phyloP scores from a whole-genome alignment of 2,113 vertebrate species.

The Peromyscus maniculatus region DNA sequence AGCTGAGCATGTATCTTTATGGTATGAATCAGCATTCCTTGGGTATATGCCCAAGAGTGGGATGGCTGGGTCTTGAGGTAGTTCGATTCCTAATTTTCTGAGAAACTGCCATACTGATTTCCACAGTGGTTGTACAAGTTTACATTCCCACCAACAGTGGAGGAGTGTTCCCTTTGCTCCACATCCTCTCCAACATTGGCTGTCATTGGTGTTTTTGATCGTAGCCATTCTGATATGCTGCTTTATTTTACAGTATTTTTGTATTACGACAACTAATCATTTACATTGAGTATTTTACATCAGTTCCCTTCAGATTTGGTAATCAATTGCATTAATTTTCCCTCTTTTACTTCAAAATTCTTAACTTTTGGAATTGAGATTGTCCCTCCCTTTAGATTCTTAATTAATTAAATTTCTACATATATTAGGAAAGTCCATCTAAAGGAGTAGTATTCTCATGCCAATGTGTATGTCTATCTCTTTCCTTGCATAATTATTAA shows the following conservation, averaged over 20 bases:
- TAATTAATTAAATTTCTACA: background rate
- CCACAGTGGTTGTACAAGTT: too few relatives aligned
- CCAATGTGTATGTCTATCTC: background rate
- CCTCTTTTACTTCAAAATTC: slow-evolving; percentile 31
- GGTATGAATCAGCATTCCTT: too few relatives aligned
- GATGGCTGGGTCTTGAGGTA: too few relatives aligned
- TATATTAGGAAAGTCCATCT: background rate
- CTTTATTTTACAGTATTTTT: slow-evolving; percentile 33
- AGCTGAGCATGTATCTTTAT: too few relatives aligned
- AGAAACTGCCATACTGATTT: too few relatives aligned
- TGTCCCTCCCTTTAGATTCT: background rate
- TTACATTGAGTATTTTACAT: slow-evolving; percentile 4
- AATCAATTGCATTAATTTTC: background rate
- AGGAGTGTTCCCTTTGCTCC: too few relatives aligned
- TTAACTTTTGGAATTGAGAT: background rate
- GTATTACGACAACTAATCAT: background rate
- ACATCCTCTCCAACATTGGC: too few relatives aligned
- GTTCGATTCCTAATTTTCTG: too few relatives aligned
- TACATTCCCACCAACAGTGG: too few relatives aligned
- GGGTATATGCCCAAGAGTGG: too few relatives aligned
- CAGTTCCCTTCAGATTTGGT: background rate
- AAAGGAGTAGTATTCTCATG: background rate
- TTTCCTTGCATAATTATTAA: slow-evolving; percentile 21
- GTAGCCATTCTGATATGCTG: too few relatives aligned
- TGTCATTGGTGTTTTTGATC: too few relatives aligned